phyloP scores from a whole-genome alignment of 2,113 vertebrate species.

The Acrocephalus kingi region DNA sequence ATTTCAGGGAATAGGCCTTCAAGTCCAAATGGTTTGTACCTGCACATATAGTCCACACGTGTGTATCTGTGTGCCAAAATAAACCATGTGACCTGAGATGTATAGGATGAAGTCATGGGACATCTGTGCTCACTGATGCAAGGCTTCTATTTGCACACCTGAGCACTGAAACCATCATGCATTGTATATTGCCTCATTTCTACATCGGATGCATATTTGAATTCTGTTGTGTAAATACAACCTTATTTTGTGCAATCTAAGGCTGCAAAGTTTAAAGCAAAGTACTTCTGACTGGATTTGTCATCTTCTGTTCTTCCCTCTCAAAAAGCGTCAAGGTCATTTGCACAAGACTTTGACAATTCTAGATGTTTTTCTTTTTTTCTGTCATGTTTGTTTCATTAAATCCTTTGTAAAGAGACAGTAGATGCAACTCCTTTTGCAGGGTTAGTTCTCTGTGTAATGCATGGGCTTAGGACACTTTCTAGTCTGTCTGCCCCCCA shows the following conservation, averaged over 20 bases:
- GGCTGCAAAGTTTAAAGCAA: neutral
- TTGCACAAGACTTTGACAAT: neutral
- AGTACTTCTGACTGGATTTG: neutral
- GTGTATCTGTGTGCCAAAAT: neutral
- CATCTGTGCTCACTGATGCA: neutral
- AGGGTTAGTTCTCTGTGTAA: neutral
- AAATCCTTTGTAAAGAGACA: neutral
- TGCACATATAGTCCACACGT: neutral
- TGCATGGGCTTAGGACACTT: neutral
- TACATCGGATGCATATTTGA: neutral
- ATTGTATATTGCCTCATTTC: neutral
- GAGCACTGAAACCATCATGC: neutral
- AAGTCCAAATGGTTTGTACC: neutral
- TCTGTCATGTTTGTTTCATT: neutral
- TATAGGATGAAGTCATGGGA: neutral
- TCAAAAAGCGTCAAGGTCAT: neutral
- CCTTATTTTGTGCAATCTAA: neutral
- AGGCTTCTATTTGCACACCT: neutral
- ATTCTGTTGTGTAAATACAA: neutral
- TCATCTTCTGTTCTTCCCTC: neutral
- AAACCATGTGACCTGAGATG: neutral
- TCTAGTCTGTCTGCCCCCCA: accelerated
- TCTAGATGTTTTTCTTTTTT: neutral
- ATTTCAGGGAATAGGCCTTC: neutral
- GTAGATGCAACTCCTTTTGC: neutral